Base-by-base conservation (phyloP, 2,797 vertebrate species). In the Hirundo rustica region DNA sequence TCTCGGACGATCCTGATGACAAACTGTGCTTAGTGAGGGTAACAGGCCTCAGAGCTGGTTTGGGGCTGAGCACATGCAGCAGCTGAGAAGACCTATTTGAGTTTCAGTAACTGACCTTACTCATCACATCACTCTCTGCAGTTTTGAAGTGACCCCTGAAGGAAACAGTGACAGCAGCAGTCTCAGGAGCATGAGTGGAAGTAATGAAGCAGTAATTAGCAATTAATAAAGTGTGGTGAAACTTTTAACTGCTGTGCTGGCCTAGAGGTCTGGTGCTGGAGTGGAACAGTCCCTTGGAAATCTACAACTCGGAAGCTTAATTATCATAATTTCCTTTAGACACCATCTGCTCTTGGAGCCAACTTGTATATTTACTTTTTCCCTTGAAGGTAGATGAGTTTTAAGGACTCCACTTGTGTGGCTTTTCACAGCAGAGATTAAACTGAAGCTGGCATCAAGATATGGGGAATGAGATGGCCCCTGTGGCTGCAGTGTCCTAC, bases 241-340 rank as follows among this genome's bases (percentile, higher is more conserved):
- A 73, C 58, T 92, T 89, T 18, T 4, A 84, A 88, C 77, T 84
- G 29, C 68, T 73, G 93, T 13, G 18, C 67, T 96, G 93, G 85
- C 95, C 83, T 93, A 36, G 94, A 95, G 93, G 58, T 82, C 66
- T 95, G 67, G 25, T 89, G 88, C 88, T 93, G 45, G 78, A 84
- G 60, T 48, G 54, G 64, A 78, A 47, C 16, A 90, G 65, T 93
- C 95, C 93, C 96, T 92, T 84, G 86, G 96, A 98, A 94, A 88
- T 91, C 91, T 88, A 50, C 86, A 89, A 14, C 77, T 95, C 64
- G 9, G 13, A 81, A 96, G 58, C 91, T 96, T 97, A 96, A 96
- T 97, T 96, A 96, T 76, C 45, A 70, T 96, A 36, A 93, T 86
- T 95, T 94, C 82, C 92, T 96, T 88, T 66, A 95, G 95, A 96